Conservation (phyloP, 2,113 vertebrate species). For the Canis aureus region DNA sequence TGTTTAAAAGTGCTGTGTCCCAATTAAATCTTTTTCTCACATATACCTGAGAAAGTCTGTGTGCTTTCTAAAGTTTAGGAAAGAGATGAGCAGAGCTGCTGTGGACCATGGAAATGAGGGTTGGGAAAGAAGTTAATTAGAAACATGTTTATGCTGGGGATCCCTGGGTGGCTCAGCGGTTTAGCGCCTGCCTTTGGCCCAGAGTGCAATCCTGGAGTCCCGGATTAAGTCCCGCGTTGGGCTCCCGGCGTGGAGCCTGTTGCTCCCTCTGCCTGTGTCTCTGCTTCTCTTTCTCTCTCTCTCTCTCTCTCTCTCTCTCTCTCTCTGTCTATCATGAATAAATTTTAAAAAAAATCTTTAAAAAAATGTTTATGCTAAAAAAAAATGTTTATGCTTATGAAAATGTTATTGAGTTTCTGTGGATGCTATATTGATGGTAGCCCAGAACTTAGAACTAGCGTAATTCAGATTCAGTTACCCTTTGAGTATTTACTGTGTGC, state of each 20-base stretch:
- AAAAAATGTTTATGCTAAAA: background rate
- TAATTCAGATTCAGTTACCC: background rate
- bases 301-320: too few relatives aligned
- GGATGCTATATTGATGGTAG: background rate
- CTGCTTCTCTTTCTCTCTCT: too few relatives aligned
- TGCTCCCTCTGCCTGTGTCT: too few relatives aligned
- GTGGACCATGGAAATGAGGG: background rate
- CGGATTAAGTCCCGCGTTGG: too few relatives aligned
- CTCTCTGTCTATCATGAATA: too few relatives aligned
- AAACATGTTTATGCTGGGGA: background rate
- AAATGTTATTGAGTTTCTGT: background rate
- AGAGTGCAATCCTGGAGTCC: too few relatives aligned
- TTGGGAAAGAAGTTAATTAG: background rate
- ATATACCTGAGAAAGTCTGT: background rate
- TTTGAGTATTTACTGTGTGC: background rate
- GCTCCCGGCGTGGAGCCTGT: too few relatives aligned
- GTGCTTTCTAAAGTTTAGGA: background rate
- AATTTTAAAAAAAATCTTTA: background rate
- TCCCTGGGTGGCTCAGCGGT: too few relatives aligned
- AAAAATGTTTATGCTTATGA: background rate
- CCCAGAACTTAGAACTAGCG: background rate
- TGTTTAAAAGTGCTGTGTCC: background rate
- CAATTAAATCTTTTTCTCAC: background rate
- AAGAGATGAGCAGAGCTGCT: background rate
- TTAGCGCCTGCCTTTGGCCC: too few relatives aligned